These are phyloP conservation scores for Drosophila pectinifera DNA, from an alignment of 1,140 invertebrate genomes.

Conservation along the genomic window DNA sequence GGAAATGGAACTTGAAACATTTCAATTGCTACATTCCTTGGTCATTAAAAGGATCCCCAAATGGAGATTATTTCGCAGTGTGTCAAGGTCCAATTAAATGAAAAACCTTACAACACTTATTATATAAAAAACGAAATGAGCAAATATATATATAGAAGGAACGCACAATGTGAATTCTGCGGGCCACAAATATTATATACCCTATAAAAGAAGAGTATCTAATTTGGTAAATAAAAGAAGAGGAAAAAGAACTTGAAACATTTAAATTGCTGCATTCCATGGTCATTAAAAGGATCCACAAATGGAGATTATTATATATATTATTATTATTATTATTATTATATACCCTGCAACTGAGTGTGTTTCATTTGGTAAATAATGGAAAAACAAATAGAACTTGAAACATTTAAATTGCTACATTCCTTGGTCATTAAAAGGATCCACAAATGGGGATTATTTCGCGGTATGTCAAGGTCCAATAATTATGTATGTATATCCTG, in stretches of 20 bases:
- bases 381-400: background rate
- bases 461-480: background rate
- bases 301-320: background rate
- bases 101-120: conserved; percentile 43
- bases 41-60: background rate
- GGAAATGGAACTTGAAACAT: background rate
- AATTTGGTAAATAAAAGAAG: background rate
- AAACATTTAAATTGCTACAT: background rate
- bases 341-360: too few relatives aligned
- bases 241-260: background rate
- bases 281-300: background rate
- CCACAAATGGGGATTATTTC: background rate
- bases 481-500: too few relatives aligned
- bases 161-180: too few relatives aligned
- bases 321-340: too few relatives aligned
- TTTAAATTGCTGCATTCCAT: background rate
- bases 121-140: conserved; percentile 50
- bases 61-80: background rate
- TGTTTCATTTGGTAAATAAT: background rate
- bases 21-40: background rate
- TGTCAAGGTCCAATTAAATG: background rate
- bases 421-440: background rate
- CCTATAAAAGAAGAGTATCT: background rate
- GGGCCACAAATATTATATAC: background rate
- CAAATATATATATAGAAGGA: conserved; percentile 55